Evolutionary conservation across 1,140 invertebrate genomes (phyloP).

Genomic region (Uloborus diversus): DNA sequence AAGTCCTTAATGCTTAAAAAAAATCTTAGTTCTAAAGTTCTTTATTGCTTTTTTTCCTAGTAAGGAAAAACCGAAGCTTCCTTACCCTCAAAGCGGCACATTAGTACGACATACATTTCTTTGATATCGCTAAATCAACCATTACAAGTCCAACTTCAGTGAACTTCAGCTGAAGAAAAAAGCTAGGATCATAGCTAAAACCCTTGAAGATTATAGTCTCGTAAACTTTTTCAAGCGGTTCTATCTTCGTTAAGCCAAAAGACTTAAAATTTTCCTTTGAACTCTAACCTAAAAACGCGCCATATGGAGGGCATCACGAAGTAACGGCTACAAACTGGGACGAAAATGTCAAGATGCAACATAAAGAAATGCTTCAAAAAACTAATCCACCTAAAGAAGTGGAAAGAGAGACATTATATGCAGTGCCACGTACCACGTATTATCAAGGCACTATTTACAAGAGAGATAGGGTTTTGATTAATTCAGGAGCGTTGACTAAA

Average conservation of each 20-base stretch:
- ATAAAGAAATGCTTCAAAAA: conserved; percentile 24
- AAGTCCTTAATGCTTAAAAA: neutral
- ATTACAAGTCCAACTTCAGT: conserved; percentile 48
- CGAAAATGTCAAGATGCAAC: conserved; percentile 34
- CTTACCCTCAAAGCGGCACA: conserved; percentile 9
- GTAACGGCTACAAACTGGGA: conserved; percentile 23
- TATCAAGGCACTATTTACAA: conserved; percentile 33
- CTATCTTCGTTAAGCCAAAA: conserved; percentile 38
- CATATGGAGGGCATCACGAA: conserved; percentile 11
- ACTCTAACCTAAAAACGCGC: conserved; percentile 32
- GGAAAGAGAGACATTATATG: conserved; percentile 44
- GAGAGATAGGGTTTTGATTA: conserved; percentile 30
- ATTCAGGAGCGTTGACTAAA: conserved; percentile 36
- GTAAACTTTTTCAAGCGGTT: conserved; percentile 53
- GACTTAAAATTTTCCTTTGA: conserved; percentile 53
- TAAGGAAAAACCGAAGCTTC: conserved; percentile 11
- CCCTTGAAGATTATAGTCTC: conserved; percentile 50
- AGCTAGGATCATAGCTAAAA: conserved; percentile 40
- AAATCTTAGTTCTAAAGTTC: neutral
- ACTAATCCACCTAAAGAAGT: conserved; percentile 40
- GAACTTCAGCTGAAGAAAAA: conserved; percentile 27
- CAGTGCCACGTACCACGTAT: conserved; percentile 29
- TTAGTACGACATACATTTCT: conserved; percentile 32
- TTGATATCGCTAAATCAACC: conserved; percentile 46
- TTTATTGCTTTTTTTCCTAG: neutral